Evolutionary conservation across 2,888 invertebrate species (phyloP).

Genomic region (Rambutsinella grinnellia): DNA sequence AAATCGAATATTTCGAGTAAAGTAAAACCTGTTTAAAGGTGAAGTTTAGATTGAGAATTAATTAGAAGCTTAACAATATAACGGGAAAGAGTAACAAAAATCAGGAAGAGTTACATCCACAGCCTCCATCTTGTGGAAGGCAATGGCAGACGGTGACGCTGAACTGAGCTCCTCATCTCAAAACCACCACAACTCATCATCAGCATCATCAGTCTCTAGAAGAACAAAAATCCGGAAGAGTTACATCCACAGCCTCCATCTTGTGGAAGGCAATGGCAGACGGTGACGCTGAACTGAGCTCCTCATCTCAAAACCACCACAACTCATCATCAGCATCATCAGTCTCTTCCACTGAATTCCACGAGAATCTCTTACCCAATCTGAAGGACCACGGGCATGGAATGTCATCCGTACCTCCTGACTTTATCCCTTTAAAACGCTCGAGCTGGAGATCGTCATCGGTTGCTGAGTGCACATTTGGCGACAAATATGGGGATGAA

Average conservation of each 20-base stretch:
- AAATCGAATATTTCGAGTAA: too few species aligned
- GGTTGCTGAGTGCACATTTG: conserved; percentile 35
- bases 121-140: conserved; percentile 11
- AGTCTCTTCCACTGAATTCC: conserved; percentile 46
- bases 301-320: conserved; percentile 43
- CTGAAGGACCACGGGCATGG: conserved; percentile 31
- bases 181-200: conserved; percentile 41
- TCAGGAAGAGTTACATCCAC: too few species aligned
- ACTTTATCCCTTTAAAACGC: conserved; percentile 55
- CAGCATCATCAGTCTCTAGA: conserved; percentile 35
- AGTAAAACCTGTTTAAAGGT: too few species aligned
- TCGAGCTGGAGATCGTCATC: conserved; percentile 58
- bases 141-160: conserved; percentile 55
- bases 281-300: conserved; percentile 48
- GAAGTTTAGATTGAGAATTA: too few species aligned
- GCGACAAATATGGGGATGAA: conserved; percentile 37
- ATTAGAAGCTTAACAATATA: too few species aligned
- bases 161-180: conserved; percentile 45
- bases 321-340: conserved; percentile 43
- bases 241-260: neutral
- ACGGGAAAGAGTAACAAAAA: too few species aligned
- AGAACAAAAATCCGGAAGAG: neutral
- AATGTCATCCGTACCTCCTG: conserved; percentile 55
- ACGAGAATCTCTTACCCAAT: conserved; percentile 44
- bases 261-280: conserved; percentile 49